These are phyloP conservation scores for Halichoerus grypus DNA, from an alignment of 2,113 vertebrate species.

Conservation along the genomic window DNA sequence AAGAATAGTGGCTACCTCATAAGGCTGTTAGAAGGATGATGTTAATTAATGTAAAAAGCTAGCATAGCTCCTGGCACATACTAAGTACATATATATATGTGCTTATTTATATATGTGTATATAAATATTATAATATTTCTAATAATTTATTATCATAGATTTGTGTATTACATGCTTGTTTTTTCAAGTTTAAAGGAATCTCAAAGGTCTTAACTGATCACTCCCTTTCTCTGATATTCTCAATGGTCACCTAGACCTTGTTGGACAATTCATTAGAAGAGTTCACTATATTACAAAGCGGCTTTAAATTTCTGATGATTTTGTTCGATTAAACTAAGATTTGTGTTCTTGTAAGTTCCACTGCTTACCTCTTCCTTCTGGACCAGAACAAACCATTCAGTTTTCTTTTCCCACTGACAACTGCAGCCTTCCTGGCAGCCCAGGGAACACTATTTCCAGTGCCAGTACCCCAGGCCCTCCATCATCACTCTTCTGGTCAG, in stretches of 20 bases:
- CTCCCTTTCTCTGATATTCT: not conserved
- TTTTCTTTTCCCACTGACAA: not conserved
- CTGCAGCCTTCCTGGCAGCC: not conserved
- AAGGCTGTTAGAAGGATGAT: not conserved
- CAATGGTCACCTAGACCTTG: not conserved
- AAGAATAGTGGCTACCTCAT: not conserved
- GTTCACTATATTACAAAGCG: not conserved
- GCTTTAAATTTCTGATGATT: not conserved
- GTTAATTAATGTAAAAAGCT: not conserved
- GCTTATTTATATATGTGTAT: no score
- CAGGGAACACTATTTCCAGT: not conserved
- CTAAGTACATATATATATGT: not conserved
- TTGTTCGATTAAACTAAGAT: not conserved
- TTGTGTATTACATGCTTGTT: not conserved
- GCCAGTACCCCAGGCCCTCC: not conserved
- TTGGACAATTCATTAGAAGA: not conserved
- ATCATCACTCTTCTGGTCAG: not conserved
- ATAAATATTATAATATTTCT: not conserved
- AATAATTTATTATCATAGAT: not conserved
- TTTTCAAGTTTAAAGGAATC: constrained; percentile 1
- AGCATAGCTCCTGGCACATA: not conserved
- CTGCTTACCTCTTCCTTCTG: not conserved
- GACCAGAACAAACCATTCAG: not conserved
- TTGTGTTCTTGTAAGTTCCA: not conserved
- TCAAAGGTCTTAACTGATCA: not conserved